Percentiles rank a stretch among this genome's conserved stretches.
These are phyloP conservation scores for Capitulum mitella DNA, from an alignment of 2,888 invertebrate genomes.

Conservation along the genomic window DNA sequence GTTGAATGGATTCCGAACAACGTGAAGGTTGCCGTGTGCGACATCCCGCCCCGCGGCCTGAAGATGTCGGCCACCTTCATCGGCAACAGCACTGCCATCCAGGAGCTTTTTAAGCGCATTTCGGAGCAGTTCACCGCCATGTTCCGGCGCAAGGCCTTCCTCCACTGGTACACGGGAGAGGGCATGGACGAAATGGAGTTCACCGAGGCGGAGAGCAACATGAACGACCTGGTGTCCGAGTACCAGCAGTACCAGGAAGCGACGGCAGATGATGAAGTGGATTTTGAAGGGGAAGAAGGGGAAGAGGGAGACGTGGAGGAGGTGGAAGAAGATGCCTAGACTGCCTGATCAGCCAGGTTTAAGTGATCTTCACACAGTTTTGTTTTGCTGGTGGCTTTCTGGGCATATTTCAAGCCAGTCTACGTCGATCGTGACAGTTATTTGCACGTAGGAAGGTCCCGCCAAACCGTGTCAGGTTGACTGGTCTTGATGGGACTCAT, in stretches of 20 bases:
- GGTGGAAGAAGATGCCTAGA: too few species aligned
- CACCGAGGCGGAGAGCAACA: constrained; percentile 45
- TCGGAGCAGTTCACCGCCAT: constrained; percentile 81
- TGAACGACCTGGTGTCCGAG: constrained; percentile 50
- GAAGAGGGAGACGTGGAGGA: constrained; percentile 19
- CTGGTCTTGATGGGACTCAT: too few species aligned
- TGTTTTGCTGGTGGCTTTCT: too few species aligned
- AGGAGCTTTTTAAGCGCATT: constrained; percentile 74
- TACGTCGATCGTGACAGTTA: too few species aligned
- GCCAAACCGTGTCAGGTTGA: too few species aligned
- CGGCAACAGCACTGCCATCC: constrained; percentile 78
- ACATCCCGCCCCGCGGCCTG: constrained; percentile 61
- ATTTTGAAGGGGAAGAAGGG: constrained; percentile 33
- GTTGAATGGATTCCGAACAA: constrained; percentile 78
- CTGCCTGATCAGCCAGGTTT: too few species aligned
- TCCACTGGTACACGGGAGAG: constrained; percentile 54
- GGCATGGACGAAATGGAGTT: constrained; percentile 53
- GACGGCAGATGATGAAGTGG: constrained; percentile 57
- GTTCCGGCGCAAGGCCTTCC: constrained; percentile 55
- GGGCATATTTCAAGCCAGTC: too few species aligned
- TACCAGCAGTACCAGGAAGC: constrained; percentile 53
- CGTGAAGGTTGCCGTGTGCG: constrained; percentile 71
- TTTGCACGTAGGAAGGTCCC: too few species aligned
- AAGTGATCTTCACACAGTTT: too few species aligned
- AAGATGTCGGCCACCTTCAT: constrained; percentile 86